These are phyloP conservation scores for Paratilapia polleni DNA, from an alignment of 2,113 vertebrate genomes.

Conservation along the genomic window DNA sequence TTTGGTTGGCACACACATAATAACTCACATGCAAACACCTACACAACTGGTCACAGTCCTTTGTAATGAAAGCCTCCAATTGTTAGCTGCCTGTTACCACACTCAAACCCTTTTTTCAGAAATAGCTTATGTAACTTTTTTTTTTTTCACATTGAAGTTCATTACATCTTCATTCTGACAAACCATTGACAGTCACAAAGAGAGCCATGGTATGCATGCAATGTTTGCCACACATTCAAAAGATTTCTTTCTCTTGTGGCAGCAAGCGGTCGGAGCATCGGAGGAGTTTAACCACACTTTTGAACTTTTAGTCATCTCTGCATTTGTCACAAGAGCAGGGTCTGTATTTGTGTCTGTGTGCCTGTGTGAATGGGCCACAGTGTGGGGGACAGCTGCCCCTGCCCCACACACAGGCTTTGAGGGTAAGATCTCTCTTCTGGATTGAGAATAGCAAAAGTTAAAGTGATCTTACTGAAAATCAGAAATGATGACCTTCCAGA, in stretches of 20 bases:
- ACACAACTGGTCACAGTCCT: not conserved
- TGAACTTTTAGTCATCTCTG: not conserved
- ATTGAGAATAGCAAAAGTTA: no score
- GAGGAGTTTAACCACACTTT: no score
- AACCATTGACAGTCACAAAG: not conserved
- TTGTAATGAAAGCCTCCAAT: not conserved
- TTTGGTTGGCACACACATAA: not conserved
- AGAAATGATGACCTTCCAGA: not conserved
- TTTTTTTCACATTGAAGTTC: not conserved
- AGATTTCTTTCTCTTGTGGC: not conserved
- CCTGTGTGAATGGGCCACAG: not conserved
- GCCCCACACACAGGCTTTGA: no score
- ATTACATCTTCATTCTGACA: not conserved
- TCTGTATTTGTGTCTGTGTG: not conserved
- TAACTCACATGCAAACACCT: conserved; percentile 5
- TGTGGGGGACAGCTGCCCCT: not conserved
- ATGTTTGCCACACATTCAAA: not conserved
- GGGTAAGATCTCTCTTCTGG: no score
- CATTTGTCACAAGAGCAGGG: not conserved
- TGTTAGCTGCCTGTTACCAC: not conserved
- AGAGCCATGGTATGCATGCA: not conserved
- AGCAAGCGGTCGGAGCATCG: no score
- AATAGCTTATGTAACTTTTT: not conserved
- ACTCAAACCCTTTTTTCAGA: not conserved
- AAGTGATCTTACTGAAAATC: no score